These are phyloP conservation scores for Drosophila koepferae DNA, from an alignment of 2,888 invertebrate genomes.

Conservation along the genomic window DNA sequence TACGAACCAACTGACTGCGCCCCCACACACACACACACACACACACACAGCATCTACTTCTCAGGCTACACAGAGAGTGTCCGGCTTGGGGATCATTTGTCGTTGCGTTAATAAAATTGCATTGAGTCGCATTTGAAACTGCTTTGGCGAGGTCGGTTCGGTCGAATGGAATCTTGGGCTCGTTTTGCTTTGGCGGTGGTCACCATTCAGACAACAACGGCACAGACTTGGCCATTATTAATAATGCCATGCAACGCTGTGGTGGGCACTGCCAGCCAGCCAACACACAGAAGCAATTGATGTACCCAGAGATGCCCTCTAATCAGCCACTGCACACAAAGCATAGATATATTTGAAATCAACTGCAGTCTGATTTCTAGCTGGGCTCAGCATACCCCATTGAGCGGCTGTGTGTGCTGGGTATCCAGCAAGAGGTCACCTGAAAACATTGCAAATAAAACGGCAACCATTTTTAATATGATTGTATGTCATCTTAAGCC, in stretches of 20 bases:
- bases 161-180: slow-evolving; percentile 27
- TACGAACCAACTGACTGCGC: slow-evolving; percentile 55
- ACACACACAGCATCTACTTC: slow-evolving; percentile 35
- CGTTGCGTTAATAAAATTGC: slow-evolving; percentile 83
- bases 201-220: slow-evolving; percentile 55
- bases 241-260: slow-evolving; percentile 67
- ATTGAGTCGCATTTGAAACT: slow-evolving; percentile 84
- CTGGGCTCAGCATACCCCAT: background rate
- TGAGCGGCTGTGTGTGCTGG: slow-evolving; percentile 4
- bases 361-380: background rate
- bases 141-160: slow-evolving; percentile 65
- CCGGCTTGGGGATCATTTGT: slow-evolving; percentile 75
- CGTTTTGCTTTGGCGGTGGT: slow-evolving; percentile 73
- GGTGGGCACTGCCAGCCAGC: slow-evolving; percentile 48
- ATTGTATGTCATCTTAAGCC: slow-evolving; percentile 83
- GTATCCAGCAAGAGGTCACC: slow-evolving; percentile 67
- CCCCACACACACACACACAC: slow-evolving; percentile 50
- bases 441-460: slow-evolving; percentile 80
- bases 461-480: slow-evolving; percentile 83
- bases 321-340: background rate
- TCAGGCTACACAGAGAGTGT: slow-evolving; percentile 30
- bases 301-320: slow-evolving; percentile 23
- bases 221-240: slow-evolving; percentile 63
- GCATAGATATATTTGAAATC: background rate
- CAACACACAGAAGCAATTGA: slow-evolving; percentile 4